Evolutionary conservation across 2,113 vertebrate species (phyloP).

Genomic region (Pica pica): DNA sequence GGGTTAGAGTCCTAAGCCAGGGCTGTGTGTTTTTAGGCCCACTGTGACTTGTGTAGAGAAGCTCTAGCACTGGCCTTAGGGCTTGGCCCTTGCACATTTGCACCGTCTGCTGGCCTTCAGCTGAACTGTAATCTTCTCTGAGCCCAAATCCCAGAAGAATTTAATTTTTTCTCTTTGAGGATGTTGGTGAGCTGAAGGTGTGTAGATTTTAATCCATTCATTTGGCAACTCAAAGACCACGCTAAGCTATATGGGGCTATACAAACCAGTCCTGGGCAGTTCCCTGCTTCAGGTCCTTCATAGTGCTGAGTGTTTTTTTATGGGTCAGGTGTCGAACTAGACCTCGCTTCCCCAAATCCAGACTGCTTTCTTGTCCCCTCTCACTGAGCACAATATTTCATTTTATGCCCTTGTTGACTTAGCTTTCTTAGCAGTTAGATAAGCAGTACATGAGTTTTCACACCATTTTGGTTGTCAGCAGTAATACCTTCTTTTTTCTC

Average conservation of each 20-base stretch:
- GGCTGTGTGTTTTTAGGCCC: fast-evolving
- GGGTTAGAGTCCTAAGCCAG: neutral
- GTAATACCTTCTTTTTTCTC: neutral
- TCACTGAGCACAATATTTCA: neutral
- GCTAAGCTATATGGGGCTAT: neutral
- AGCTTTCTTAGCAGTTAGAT: neutral
- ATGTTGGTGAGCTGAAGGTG: neutral
- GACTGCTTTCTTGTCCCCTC: neutral
- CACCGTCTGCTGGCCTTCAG: neutral
- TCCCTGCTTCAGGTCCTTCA: neutral
- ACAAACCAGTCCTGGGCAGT: neutral
- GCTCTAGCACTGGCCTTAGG: neutral
- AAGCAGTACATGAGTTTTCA: neutral
- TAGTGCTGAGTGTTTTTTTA: neutral
- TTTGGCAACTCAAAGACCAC: neutral
- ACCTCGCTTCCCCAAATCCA: neutral
- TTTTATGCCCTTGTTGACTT: neutral
- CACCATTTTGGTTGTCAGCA: neutral
- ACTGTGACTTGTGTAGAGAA: neutral
- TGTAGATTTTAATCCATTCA: neutral
- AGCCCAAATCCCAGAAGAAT: neutral
- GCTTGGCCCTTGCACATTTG: neutral
- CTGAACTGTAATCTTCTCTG: neutral
- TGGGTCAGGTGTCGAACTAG: neutral
- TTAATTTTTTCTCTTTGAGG: neutral